Base-by-base conservation (phyloP, 1,140 invertebrate genomes). In the Melitaea cinxia region DNA sequence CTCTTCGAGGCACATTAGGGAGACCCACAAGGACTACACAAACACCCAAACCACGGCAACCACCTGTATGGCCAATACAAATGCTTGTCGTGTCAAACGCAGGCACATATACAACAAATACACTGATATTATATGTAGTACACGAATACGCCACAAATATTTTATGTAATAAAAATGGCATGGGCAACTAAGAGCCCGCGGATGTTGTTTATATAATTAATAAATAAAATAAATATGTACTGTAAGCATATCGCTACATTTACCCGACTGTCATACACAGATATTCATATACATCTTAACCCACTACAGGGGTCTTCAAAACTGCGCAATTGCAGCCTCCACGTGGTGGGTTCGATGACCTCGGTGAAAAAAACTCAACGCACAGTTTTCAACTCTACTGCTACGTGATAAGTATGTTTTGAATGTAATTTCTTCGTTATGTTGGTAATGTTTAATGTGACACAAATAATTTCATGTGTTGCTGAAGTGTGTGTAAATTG, bases 251-350 rank as follows among this genome's bases (percentile, higher is more conserved):
- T 21, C 69, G 54, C n/a, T 42, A 4, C 17, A 1, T 35, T 69
- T 65, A 82, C 80, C 84, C 64, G 69, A 82, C 65, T 58, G 42
- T 23, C 28, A 49, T 49, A 59, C 56, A 49, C 69, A 59, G 70
- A 68, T 69, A 67, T 77, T 74, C 76, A 72, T 70, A 65, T 78
- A 77, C 77, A 74, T 70, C 72, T 70, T 81, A 79, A 80, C 78
- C 78, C 72, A 80, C 78, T 82, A 78, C 81, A 87, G 78, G 85
- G 83, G 82, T 82, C 77, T 77, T 80, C 74, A 79, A 82, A 85
- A 88, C 83, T 83, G 79, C 85, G 85, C 83, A 85, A 75, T 85
- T 88, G 82, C 82, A 82, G 70, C 64, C 67, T 73, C 42, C 42
- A 47, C 42, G 42, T 47, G 42, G 7, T 17, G 19, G 4, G 42